A percentile compares a stretch with the other conserved stretches of the same genome.
phyloP scores from a whole-genome alignment of 2,797 vertebrate species.

The Anguilla marmorata region DNA sequence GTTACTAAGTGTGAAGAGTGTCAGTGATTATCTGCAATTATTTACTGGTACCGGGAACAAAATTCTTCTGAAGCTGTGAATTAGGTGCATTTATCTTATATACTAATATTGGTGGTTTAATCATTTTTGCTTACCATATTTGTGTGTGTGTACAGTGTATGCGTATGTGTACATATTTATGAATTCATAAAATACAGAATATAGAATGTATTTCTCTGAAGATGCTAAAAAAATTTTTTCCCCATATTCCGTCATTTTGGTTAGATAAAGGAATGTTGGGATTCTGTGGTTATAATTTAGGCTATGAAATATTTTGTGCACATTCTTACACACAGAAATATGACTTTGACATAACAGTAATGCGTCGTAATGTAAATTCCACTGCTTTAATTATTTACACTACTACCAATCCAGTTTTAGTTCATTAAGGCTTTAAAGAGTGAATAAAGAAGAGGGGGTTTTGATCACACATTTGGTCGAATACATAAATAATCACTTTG shows the following conservation, averaged over 20 bases:
- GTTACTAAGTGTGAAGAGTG: not conserved
- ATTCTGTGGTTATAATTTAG: not conserved
- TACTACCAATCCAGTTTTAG: slow-evolving; percentile 43
- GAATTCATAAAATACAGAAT: slow-evolving; percentile 23
- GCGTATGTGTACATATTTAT: not conserved
- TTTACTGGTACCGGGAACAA: not conserved
- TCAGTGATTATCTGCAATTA: not conserved
- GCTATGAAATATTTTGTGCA: not conserved
- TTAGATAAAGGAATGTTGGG: not conserved
- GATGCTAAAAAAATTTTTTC: not conserved
- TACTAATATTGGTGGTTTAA: not conserved
- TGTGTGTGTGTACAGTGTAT: not conserved
- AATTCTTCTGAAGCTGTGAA: not conserved
- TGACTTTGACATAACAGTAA: not conserved
- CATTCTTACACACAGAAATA: not conserved
- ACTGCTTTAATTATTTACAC: slow-evolving; percentile 25
- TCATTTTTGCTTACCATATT: not conserved
- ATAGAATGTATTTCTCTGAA: slow-evolving; percentile 1
- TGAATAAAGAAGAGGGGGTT: slow-evolving; percentile 50
- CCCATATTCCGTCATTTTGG: not conserved
- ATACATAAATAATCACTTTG: slow-evolving; percentile 63
- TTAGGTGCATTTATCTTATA: not conserved
- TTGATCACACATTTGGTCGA: slow-evolving; percentile 53
- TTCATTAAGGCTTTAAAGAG: slow-evolving; percentile 52
- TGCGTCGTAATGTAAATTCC: not conserved